phyloP scores from a whole-genome alignment of 2,888 invertebrate genomes.

The Caenorhabditis sinica region DNA sequence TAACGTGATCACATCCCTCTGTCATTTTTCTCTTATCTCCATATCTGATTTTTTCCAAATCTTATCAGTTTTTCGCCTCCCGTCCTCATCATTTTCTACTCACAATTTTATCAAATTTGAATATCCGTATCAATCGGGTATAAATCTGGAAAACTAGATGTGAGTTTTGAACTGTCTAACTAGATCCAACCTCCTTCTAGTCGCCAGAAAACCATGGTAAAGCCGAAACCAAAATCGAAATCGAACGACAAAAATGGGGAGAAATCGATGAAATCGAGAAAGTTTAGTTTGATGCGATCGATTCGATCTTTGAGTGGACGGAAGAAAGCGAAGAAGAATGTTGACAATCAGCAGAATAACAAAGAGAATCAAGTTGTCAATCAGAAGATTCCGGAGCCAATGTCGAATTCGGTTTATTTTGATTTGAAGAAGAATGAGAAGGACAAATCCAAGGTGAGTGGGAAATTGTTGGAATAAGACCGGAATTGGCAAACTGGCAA shows the following conservation, averaged over 20 bases:
- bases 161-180: background rate
- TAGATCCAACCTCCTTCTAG: background rate
- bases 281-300: constrained; percentile 14
- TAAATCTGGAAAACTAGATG: background rate
- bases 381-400: background rate
- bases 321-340: constrained; percentile 7
- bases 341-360: background rate
- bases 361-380: background rate
- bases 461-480: too few relatives aligned
- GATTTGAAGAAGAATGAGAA: constrained; percentile 1
- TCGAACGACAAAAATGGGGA: constrained; percentile 15
- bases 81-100: constrained; percentile 3
- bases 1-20: too few relatives aligned
- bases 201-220: background rate
- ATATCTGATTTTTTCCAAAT: background rate
- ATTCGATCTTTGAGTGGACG: constrained; percentile 10
- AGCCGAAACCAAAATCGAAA: constrained; percentile 13
- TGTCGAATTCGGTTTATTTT: constrained; percentile 15
- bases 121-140: constrained; percentile 11
- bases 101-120: constrained; percentile 8
- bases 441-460: too few relatives aligned
- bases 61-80: background rate
- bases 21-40: too few relatives aligned
- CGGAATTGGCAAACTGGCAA: too few relatives aligned
- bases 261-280: constrained; percentile 13